phyloP scores from a whole-genome alignment of 2,888 invertebrate genomes.

The Cremastinae sp. region DNA sequence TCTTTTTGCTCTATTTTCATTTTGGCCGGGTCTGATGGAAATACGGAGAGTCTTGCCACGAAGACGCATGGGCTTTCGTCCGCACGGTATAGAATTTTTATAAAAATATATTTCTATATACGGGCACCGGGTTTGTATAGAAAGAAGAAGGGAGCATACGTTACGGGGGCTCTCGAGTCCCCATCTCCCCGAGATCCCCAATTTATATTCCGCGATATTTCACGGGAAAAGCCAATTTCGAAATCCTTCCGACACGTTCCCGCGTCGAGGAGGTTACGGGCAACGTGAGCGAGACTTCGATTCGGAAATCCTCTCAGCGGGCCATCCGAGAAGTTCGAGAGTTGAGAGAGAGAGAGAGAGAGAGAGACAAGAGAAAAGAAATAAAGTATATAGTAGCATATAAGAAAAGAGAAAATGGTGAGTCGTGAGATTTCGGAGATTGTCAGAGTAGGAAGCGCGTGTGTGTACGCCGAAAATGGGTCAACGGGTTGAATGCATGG shows the following conservation, averaged over 20 bases:
- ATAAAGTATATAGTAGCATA: no score
- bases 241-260: constrained; percentile 9
- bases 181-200: constrained; percentile 35
- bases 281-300: constrained; percentile 3
- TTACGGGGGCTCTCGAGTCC: constrained; percentile 19
- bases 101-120: background rate
- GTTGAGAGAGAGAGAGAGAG: background rate
- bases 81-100: background rate
- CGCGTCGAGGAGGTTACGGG: background rate
- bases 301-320: constrained; percentile 55
- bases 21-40: constrained; percentile 17
- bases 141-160: constrained; percentile 19
- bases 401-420: background rate
- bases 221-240: constrained; percentile 51
- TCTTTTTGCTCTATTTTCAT: no score
- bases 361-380: background rate
- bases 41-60: constrained; percentile 26
- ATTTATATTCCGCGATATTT: constrained; percentile 61
- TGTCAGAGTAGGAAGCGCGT: background rate
- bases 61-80: background rate
- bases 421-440: constrained; percentile 30
- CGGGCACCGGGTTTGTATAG: constrained; percentile 14
- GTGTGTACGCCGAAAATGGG: constrained; percentile 40
- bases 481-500: constrained; percentile 57
- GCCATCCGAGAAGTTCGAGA: constrained; percentile 33